Evolutionary conservation across 2,113 vertebrate genomes (phyloP).

Genomic region (Arenaria interpres): DNA sequence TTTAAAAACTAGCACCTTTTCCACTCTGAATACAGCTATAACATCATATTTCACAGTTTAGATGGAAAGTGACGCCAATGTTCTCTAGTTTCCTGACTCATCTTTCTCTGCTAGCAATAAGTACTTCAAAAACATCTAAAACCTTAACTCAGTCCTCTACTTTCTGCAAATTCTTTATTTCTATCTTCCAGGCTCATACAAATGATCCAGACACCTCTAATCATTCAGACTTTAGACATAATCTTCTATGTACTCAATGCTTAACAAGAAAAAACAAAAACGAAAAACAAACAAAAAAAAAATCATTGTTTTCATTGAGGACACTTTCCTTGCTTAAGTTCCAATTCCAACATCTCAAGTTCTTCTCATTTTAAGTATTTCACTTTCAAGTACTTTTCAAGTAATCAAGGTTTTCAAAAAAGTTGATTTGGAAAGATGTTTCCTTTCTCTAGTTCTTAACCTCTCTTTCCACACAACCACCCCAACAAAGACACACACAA

Average conservation of each 20-base stretch:
- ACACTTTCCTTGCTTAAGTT: background rate
- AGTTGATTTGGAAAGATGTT: background rate
- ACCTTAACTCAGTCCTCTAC: background rate
- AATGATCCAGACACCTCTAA: background rate
- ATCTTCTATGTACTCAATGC: background rate
- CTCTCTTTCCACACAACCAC: background rate
- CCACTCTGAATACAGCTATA: background rate
- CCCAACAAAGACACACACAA: background rate
- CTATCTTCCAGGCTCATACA: background rate
- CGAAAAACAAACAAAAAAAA: background rate
- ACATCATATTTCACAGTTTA: background rate
- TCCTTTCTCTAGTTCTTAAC: background rate
- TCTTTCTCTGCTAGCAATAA: background rate
- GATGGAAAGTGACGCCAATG: background rate
- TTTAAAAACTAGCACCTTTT: background rate
- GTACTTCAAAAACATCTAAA: background rate
- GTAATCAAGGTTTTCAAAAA: background rate
- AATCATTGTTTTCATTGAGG: background rate
- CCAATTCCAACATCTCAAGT: background rate
- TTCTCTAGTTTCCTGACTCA: background rate
- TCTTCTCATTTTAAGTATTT: background rate
- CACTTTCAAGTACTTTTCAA: background rate
- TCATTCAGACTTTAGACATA: background rate
- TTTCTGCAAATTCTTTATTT: background rate
- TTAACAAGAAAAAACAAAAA: background rate